Conservation (phyloP, 2,113 vertebrate species). For the Myrmecobius fasciatus region DNA sequence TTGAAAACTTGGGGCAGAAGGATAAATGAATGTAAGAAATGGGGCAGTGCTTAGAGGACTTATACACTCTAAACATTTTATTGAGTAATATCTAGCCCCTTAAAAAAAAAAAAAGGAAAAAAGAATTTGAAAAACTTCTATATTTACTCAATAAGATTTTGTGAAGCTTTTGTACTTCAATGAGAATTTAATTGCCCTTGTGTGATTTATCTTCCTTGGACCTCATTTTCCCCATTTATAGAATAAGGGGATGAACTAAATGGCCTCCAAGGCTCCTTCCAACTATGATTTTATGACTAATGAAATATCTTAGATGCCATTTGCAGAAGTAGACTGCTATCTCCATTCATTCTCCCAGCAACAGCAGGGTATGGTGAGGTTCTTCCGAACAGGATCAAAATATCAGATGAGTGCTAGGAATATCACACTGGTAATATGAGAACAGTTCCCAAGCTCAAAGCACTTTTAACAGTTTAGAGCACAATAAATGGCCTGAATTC, state of each 20-base stretch:
- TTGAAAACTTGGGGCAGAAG: background rate
- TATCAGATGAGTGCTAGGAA: background rate
- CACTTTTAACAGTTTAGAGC: background rate
- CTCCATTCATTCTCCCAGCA: background rate
- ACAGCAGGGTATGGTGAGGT: background rate
- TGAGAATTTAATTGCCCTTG: background rate
- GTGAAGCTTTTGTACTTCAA: too few relatives aligned
- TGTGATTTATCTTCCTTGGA: background rate
- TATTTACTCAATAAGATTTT: background rate
- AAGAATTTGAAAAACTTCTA: background rate
- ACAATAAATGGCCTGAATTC: background rate
- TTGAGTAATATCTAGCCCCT: background rate
- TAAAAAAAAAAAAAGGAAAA: background rate
- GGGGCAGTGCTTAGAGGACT: background rate
- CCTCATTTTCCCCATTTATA: background rate
- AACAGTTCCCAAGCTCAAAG: background rate
- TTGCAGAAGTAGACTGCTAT: background rate
- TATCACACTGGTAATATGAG: background rate
- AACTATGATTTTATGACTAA: background rate
- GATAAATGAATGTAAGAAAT: background rate
- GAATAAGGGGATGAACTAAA: background rate
- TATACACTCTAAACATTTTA: background rate
- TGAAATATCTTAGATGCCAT: background rate
- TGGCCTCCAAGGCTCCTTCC: background rate
- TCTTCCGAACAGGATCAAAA: background rate